These are phyloP conservation scores for Adrianichthys oophorus DNA, from an alignment of 2,797 vertebrate genomes.

Conservation along the genomic window DNA sequence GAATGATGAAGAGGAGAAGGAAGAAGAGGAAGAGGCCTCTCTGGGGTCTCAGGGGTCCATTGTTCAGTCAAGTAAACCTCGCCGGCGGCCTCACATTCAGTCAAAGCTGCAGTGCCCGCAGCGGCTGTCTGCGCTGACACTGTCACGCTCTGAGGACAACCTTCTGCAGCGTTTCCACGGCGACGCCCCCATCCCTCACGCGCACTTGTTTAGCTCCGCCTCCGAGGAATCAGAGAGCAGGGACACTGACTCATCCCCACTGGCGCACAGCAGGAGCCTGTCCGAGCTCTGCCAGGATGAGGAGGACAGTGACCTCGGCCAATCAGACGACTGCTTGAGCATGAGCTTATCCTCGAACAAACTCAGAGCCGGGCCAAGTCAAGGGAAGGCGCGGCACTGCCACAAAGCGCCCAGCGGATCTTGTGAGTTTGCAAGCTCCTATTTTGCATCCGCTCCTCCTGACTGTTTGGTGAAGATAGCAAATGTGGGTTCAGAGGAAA, in stretches of 20 bases:
- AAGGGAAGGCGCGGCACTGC: slow-evolving; percentile 40
- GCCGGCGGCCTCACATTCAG: slow-evolving; percentile 81
- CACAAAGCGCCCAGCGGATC: not conserved
- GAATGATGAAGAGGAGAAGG: slow-evolving; percentile 60
- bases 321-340: slow-evolving; percentile 30
- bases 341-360: slow-evolving; percentile 47
- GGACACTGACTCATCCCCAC: slow-evolving; percentile 10
- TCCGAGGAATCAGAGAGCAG: not conserved
- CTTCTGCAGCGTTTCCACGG: slow-evolving; percentile 79
- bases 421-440: slow-evolving; percentile 41
- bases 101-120: slow-evolving; percentile 52
- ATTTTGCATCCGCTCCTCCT: slow-evolving; percentile 38
- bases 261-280: slow-evolving; percentile 84
- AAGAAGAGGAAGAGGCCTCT: slow-evolving; percentile 56
- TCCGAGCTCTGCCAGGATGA: slow-evolving; percentile 72
- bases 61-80: slow-evolving; percentile 73
- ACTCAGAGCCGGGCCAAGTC: slow-evolving; percentile 53
- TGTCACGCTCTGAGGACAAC: slow-evolving; percentile 90
- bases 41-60: slow-evolving; percentile 66
- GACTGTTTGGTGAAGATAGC: slow-evolving; percentile 17
- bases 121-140: slow-evolving; percentile 41
- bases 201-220: not conserved
- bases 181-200: not conserved
- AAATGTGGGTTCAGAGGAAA: slow-evolving; percentile 14
- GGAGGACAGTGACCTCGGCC: slow-evolving; percentile 30